Conservation (phyloP, 2,888 invertebrate genomes). For the Mystacides longicornis region DNA sequence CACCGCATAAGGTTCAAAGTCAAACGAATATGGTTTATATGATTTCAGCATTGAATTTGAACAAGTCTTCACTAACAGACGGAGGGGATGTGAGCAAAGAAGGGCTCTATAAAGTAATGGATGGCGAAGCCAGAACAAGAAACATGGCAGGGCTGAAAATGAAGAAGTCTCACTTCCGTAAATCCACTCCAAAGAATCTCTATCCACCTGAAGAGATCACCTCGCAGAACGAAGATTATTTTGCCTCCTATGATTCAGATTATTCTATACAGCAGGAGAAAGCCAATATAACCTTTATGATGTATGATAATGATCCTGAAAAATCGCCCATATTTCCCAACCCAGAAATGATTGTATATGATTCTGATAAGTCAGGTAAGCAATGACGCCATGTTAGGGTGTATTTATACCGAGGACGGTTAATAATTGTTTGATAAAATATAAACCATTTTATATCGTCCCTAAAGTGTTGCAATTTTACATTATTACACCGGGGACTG, state of each 20-base stretch:
- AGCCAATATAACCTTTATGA: slow-evolving; percentile 43
- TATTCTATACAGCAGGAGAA: slow-evolving; percentile 14
- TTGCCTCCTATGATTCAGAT: slow-evolving; percentile 23
- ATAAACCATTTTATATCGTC: no score
- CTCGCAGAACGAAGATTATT: slow-evolving; percentile 22
- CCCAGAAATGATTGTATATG: slow-evolving; percentile 36
- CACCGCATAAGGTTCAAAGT: no score
- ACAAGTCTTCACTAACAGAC: not conserved
- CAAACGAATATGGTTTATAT: not conserved
- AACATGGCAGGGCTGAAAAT: not conserved
- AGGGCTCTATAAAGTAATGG: not conserved
- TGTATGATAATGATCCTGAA: slow-evolving; percentile 37
- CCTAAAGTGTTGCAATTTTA: no score
- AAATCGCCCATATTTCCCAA: slow-evolving; percentile 46
- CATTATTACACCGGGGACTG: no score
- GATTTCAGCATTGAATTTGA: not conserved
- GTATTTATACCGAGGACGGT: no score
- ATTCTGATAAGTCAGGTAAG: slow-evolving; percentile 20
- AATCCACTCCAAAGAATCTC: slow-evolving; percentile 14
- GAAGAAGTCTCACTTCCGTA: slow-evolving; percentile 3
- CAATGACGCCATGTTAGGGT: no score
- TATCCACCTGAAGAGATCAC: slow-evolving; percentile 23
- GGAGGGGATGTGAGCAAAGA: not conserved
- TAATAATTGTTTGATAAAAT: no score
- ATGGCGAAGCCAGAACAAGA: not conserved